Conservation (phyloP, 1,140 invertebrate genomes). For the Drosophila aff. region DNA sequence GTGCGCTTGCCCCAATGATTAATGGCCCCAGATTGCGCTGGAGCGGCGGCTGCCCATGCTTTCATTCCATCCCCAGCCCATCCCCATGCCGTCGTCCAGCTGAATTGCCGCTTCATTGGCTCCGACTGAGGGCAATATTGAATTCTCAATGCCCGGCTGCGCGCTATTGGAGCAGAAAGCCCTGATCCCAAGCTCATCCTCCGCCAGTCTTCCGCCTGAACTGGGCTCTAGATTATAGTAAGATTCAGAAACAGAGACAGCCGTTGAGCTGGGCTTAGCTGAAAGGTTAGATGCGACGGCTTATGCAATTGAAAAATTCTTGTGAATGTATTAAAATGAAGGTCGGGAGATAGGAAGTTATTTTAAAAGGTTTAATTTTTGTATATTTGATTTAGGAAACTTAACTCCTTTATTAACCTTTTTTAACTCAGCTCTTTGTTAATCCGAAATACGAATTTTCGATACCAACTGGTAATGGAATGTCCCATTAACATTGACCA, state of each 20-base stretch:
- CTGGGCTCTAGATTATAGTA: constrained; percentile 18
- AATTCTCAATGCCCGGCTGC: constrained; percentile 62
- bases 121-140: constrained; percentile 54
- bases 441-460: not conserved
- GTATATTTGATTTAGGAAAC: no score
- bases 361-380: no score
- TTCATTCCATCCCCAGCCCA: constrained; percentile 1
- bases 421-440: not conserved
- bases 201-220: constrained; percentile 53
- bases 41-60: constrained; percentile 31
- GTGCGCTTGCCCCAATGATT: constrained; percentile 65
- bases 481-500: constrained; percentile 52
- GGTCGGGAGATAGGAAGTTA: not conserved
- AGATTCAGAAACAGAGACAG: constrained; percentile 16
- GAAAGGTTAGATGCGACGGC: constrained; percentile 34
- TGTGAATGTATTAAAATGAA: constrained; percentile 21
- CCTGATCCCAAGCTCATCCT: constrained; percentile 28
- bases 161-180: constrained; percentile 77
- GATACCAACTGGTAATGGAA: constrained; percentile 11
- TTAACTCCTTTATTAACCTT: not conserved
- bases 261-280: constrained; percentile 22
- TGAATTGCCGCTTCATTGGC: constrained; percentile 75
- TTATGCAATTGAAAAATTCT: constrained; percentile 38
- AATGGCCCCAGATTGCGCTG: constrained; percentile 61
- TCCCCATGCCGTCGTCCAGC: constrained; percentile 21